These are phyloP conservation scores for Adoxophyes honmai DNA, from an alignment of 1,140 invertebrate genomes.

Conservation along the genomic window DNA sequence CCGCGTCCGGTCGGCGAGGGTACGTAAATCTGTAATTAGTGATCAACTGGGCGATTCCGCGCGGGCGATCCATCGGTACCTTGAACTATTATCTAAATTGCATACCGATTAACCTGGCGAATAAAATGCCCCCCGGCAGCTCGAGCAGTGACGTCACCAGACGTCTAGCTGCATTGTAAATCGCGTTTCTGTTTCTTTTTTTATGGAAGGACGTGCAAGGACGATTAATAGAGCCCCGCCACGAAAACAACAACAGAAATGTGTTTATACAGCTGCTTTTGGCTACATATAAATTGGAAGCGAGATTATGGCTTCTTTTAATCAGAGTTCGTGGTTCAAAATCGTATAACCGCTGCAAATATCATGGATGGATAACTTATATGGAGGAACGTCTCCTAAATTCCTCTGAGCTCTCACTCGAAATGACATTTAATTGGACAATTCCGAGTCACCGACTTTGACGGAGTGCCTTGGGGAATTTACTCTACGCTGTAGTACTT, in stretches of 20 bases:
- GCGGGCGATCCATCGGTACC: conserved; percentile 21
- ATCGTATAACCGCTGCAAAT: too few species aligned
- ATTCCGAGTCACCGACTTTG: conserved; percentile 15
- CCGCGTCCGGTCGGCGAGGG: background rate
- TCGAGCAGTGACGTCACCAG: conserved; percentile 13
- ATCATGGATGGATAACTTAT: conserved; percentile 1
- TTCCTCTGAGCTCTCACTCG: conserved; percentile 22
- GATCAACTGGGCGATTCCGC: conserved; percentile 24
- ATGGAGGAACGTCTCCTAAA: conserved; percentile 30
- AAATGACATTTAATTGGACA: conserved; percentile 25
- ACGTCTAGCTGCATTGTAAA: conserved; percentile 24
- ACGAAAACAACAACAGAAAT: background rate
- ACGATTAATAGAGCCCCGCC: conserved; percentile 13
- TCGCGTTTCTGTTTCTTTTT: conserved; percentile 23
- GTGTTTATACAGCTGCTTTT: conserved; percentile 4
- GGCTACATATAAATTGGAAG: too few species aligned
- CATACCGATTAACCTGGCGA: conserved; percentile 28
- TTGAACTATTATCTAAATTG: conserved; percentile 39
- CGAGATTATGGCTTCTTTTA: too few species aligned
- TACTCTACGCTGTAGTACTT: background rate
- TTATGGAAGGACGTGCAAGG: conserved; percentile 31
- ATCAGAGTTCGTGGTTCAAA: too few species aligned
- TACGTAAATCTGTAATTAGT: conserved; percentile 34
- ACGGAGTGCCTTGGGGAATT: conserved; percentile 19
- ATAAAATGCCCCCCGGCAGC: conserved; percentile 4